phyloP scores from a whole-genome alignment of 2,888 invertebrate species.

The Cephus sareptanus region DNA sequence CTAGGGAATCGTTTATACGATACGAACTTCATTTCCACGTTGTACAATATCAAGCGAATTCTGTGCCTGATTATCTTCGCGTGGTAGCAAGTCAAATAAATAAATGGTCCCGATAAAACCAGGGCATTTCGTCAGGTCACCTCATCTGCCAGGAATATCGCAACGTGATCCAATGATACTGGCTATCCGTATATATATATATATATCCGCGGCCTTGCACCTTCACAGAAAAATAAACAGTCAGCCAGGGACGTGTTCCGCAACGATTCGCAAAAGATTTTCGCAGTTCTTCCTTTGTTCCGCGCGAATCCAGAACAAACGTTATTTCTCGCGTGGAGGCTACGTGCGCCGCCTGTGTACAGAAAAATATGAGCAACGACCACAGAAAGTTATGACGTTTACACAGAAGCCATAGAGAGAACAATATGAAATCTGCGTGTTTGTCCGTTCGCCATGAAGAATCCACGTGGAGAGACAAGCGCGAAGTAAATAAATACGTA shows the following conservation, averaged over 20 bases:
- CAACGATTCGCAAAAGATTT: background rate
- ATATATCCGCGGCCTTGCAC: background rate
- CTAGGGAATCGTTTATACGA: background rate
- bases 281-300: background rate
- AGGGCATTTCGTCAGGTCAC: background rate
- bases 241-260: background rate
- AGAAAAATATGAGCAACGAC: background rate
- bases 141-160: background rate
- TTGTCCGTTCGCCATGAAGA: background rate
- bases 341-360: background rate
- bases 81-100: background rate
- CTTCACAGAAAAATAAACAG: background rate
- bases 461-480: background rate
- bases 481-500: background rate
- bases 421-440: background rate
- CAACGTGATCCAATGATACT: background rate
- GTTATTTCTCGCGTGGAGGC: background rate
- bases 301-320: background rate
- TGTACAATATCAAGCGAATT: background rate
- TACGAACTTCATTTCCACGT: background rate
- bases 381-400: background rate
- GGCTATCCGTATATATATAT: background rate
- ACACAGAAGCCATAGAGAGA: background rate
- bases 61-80: background rate
- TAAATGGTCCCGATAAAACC: background rate